These are phyloP conservation scores for Pangasianodon gigas DNA, from an alignment of 2,113 vertebrate genomes.

Conservation along the genomic window DNA sequence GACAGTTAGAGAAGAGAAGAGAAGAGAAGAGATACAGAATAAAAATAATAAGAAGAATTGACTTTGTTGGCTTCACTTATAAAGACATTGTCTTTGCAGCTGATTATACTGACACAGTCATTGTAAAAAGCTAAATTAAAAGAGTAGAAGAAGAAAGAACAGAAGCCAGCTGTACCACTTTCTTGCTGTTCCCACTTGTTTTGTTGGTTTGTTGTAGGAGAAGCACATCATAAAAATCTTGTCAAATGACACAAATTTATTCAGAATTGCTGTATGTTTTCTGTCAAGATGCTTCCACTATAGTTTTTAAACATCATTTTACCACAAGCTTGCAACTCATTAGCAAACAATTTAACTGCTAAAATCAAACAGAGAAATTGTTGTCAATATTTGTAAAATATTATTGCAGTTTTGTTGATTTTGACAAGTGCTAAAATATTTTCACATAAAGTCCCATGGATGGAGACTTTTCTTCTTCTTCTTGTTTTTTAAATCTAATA, in stretches of 20 bases:
- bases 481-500: not conserved
- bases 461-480: not conserved
- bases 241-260: not conserved
- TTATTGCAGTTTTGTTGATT: not conserved
- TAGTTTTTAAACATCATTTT: not conserved
- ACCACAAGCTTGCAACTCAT: not conserved
- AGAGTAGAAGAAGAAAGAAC: not conserved
- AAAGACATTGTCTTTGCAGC: not conserved
- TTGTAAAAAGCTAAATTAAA: not conserved
- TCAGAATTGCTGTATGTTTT: conserved; percentile 4
- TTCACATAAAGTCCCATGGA: not conserved
- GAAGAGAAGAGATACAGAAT: conserved; percentile 51
- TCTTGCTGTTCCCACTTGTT: not conserved
- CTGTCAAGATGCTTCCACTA: not conserved
- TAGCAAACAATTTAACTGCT: conserved; percentile 18
- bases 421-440: not conserved
- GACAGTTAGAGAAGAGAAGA: conserved; percentile 64
- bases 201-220: not conserved
- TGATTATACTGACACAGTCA: not conserved
- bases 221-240: not conserved
- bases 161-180: not conserved
- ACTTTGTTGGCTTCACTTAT: not conserved
- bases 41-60: not conserved
- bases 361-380: conserved; percentile 2
- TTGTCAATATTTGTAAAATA: conserved; percentile 16